Percentiles rank a stretch among this genome's conserved stretches.
Conservation (phyloP, 2,113 vertebrate genomes). For the Silurus asotus region DNA sequence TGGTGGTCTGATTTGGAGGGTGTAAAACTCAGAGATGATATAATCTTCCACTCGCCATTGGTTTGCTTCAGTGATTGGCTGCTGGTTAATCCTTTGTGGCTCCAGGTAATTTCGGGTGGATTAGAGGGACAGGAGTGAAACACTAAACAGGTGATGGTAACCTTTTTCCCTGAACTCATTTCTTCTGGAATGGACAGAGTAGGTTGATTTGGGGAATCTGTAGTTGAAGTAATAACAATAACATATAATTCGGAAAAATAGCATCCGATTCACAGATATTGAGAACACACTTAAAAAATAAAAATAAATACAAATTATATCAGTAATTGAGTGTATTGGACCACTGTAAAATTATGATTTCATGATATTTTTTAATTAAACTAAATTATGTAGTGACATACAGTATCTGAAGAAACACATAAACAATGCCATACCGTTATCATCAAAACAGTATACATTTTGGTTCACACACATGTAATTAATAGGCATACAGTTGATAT, state of each 20-base stretch:
- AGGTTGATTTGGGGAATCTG: slow-evolving; percentile 51
- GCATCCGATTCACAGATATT: neutral
- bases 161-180: slow-evolving; percentile 24
- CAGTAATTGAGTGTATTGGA: neutral
- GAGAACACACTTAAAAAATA: neutral
- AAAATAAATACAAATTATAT: neutral
- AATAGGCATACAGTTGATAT: too few species aligned
- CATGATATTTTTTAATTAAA: neutral
- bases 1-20: slow-evolving; percentile 55
- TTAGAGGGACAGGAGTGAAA: slow-evolving; percentile 62
- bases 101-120: slow-evolving; percentile 67
- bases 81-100: slow-evolving; percentile 48
- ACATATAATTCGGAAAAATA: neutral
- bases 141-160: slow-evolving; percentile 60
- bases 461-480: too few species aligned
- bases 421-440: neutral
- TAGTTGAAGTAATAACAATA: slow-evolving; percentile 20
- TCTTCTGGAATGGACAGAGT: slow-evolving; percentile 43
- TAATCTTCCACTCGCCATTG: slow-evolving; percentile 55
- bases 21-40: slow-evolving; percentile 62
- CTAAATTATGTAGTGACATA: neutral
- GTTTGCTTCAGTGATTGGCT: slow-evolving; percentile 27
- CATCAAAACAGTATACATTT: too few species aligned
- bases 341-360: neutral
- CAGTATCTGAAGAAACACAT: neutral